Evolutionary conservation across 2,797 vertebrate species (phyloP).

Genomic region (Prionace glauca): DNA sequence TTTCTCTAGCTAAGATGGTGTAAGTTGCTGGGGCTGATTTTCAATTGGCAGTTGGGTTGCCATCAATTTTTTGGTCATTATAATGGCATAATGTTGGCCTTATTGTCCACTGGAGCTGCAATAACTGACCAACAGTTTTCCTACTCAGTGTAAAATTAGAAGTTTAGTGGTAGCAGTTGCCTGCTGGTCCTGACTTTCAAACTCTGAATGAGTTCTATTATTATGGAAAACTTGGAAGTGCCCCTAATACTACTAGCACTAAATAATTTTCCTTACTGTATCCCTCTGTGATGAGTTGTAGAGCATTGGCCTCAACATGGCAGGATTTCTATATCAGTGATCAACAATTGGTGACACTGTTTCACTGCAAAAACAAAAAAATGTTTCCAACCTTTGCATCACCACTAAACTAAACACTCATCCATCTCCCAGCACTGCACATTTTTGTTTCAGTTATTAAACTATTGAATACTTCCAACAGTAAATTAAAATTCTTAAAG

Average conservation of each 20-base stretch:
- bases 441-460: background rate
- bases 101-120: background rate
- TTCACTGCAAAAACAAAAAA: background rate
- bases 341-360: background rate
- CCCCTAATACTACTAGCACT: background rate
- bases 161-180: background rate
- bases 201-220: background rate
- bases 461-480: background rate
- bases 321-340: background rate
- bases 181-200: background rate
- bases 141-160: background rate
- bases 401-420: background rate
- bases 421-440: background rate
- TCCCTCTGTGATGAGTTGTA: background rate
- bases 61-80: background rate
- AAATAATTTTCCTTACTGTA: background rate
- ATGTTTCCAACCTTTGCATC: background rate
- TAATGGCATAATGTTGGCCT: background rate
- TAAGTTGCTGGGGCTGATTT: background rate
- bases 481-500: background rate
- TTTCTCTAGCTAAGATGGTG: background rate
- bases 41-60: background rate
- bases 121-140: background rate
- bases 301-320: background rate
- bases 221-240: background rate